These are phyloP conservation scores for Bombus huntii DNA, from an alignment of 1,140 invertebrate species.

Conservation along the genomic window DNA sequence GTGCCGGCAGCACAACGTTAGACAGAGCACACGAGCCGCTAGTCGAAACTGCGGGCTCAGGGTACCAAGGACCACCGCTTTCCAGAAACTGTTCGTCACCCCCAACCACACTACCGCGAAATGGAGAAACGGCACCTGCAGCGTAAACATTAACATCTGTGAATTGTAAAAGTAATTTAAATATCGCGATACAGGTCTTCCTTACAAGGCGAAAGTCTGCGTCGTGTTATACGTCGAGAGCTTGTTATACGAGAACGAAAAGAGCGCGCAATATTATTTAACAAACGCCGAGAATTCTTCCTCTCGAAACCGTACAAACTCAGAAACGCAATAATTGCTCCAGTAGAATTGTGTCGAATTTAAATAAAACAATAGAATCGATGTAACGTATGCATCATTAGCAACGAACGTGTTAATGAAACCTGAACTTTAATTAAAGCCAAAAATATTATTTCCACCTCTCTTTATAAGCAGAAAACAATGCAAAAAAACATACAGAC, in stretches of 20 bases:
- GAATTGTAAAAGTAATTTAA: background rate
- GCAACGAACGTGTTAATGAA: background rate
- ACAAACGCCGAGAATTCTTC: no score
- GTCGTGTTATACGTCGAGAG: background rate
- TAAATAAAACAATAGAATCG: background rate
- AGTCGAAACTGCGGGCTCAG: conserved; percentile 95
- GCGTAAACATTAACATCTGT: conserved; percentile 6
- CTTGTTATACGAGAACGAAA: background rate
- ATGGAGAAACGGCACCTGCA: conserved; percentile 92
- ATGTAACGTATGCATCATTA: background rate
- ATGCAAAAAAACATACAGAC: background rate
- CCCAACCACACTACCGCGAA: conserved; percentile 97
- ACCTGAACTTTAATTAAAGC: background rate
- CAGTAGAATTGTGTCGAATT: background rate
- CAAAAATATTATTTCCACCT: background rate
- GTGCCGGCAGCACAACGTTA: conserved; percentile 94
- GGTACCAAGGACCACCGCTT: conserved; percentile 93
- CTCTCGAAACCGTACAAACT: no score
- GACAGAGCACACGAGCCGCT: conserved; percentile 92
- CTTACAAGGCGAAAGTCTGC: no score
- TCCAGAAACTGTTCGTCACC: conserved; percentile 96
- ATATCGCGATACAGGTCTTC: background rate
- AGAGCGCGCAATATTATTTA: no score
- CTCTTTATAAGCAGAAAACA: background rate
- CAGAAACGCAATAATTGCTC: no score